Percentiles rank a stretch among this genome's conserved stretches.
phyloP scores from a whole-genome alignment of 1,140 invertebrate genomes.

The Eumeta japonica region DNA sequence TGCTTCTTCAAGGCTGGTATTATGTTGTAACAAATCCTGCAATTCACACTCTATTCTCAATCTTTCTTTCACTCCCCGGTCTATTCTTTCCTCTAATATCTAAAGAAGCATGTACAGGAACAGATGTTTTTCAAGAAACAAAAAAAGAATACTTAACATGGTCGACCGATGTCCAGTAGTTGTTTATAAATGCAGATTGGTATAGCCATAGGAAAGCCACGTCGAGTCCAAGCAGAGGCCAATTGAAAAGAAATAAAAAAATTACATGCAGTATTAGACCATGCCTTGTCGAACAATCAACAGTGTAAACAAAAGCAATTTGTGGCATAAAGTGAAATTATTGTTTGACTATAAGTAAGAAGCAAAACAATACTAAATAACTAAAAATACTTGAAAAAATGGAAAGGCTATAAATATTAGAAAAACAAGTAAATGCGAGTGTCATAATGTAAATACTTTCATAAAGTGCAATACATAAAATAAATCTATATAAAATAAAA shows the following conservation, averaged over 20 bases:
- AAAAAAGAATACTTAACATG: not conserved
- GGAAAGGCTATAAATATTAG: too few relatives aligned
- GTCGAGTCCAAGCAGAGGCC: conserved; percentile 26
- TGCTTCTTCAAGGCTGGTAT: conserved; percentile 63
- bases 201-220: conserved; percentile 2
- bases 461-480: too few relatives aligned
- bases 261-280: conserved; percentile 6
- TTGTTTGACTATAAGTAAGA: too few relatives aligned
- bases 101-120: conserved; percentile 14
- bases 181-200: not conserved
- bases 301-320: too few relatives aligned
- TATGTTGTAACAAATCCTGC: conserved; percentile 65
- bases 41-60: conserved; percentile 65
- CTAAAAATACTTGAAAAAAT: too few relatives aligned
- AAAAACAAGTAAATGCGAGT: too few relatives aligned
- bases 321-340: too few relatives aligned
- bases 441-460: too few relatives aligned
- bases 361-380: too few relatives aligned
- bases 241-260: conserved; percentile 32
- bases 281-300: too few relatives aligned
- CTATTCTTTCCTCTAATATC: conserved; percentile 40
- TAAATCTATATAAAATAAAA: too few relatives aligned
- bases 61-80: conserved; percentile 58
- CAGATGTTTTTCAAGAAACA: too few relatives aligned
- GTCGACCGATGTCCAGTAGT: not conserved